phyloP scores from a whole-genome alignment of 2,888 invertebrate species.

The Ctenicera cuprea region DNA sequence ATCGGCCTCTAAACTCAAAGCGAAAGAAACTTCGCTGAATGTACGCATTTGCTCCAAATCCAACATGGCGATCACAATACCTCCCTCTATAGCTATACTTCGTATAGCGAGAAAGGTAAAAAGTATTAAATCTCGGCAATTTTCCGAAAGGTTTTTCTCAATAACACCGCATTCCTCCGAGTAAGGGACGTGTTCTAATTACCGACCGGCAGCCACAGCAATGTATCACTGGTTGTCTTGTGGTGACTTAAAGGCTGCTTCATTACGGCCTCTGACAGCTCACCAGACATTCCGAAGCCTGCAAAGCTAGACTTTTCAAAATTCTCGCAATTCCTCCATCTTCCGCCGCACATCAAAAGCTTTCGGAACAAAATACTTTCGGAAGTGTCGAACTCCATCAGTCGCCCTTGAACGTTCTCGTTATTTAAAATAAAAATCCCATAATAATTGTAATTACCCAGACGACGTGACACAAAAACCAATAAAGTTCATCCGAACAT shows the following conservation, averaged over 20 bases:
- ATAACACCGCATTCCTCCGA: conserved; percentile 27
- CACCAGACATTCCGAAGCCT: conserved; percentile 40
- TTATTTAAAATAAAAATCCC: no score
- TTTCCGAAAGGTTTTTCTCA: conserved; percentile 37
- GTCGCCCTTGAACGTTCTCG: background rate
- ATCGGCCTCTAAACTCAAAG: no score
- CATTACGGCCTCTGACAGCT: conserved; percentile 44
- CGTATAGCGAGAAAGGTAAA: no score
- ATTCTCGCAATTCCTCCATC: conserved; percentile 32
- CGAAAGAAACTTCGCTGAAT: no score
- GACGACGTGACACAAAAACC: background rate
- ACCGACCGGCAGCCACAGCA: conserved; percentile 45
- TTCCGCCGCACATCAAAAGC: conserved; percentile 22
- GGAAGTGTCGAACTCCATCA: background rate
- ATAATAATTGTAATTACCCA: no score
- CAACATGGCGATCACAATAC: no score
- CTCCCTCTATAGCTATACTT: no score
- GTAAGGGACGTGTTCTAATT: conserved; percentile 48
- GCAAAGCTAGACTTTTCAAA: conserved; percentile 32
- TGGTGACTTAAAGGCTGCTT: conserved; percentile 43
- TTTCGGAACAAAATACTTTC: conserved; percentile 8
- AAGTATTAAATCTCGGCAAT: conserved; percentile 20
- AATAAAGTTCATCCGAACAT: background rate
- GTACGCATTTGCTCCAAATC: no score
- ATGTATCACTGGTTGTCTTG: conserved; percentile 48